Conservation (phyloP, 2,797 vertebrate genomes). For the Pseudochirops cupreus region DNA sequence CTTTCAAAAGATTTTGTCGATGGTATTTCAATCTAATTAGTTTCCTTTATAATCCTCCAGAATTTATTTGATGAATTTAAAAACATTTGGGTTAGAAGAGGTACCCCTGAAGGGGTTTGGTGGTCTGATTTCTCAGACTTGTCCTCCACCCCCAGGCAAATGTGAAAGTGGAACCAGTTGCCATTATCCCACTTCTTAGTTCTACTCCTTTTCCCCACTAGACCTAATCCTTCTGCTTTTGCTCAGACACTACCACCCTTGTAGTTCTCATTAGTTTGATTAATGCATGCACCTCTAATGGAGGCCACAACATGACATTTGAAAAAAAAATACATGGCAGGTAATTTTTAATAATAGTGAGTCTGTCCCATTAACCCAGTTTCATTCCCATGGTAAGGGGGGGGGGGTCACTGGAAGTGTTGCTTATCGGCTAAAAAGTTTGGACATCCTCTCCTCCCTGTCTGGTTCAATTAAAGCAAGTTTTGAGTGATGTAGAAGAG, state of each 20-base stretch:
- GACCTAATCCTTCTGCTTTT: constrained; percentile 57
- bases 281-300: constrained; percentile 76
- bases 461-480: constrained; percentile 61
- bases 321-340: constrained; percentile 74
- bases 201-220: constrained; percentile 30
- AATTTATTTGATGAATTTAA: not conserved
- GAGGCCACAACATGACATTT: constrained; percentile 78
- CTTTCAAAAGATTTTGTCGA: not conserved
- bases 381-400: constrained; percentile 63
- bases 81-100: not conserved
- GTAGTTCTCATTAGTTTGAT: constrained; percentile 80
- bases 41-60: not conserved
- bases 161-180: not conserved
- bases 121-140: not conserved
- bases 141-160: constrained; percentile 1
- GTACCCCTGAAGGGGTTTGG: too few species aligned
- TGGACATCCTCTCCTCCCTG: constrained; percentile 18
- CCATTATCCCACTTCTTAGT: not conserved
- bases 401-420: constrained; percentile 61
- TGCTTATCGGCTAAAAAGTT: constrained; percentile 43
- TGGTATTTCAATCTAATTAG: not conserved
- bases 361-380: constrained; percentile 76
- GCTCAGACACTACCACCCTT: constrained; percentile 54
- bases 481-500: constrained; percentile 46
- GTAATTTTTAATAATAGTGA: constrained; percentile 80